Evolutionary conservation across 2,888 invertebrate species (phyloP).

Genomic region (Eustalomyia histrio): DNA sequence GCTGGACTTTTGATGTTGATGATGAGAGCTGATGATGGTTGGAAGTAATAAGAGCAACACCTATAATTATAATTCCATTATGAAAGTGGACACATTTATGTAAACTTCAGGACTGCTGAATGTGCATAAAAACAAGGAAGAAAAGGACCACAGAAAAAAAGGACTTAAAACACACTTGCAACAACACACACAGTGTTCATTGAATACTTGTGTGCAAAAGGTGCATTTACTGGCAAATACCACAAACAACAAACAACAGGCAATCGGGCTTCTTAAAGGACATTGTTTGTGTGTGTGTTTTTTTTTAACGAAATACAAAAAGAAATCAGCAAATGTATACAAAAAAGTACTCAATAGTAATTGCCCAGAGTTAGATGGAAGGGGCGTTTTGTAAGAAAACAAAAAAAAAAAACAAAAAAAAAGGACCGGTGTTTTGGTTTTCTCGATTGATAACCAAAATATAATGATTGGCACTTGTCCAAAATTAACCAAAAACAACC

Average conservation of each 20-base stretch:
- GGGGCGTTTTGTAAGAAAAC: slow-evolving; percentile 55
- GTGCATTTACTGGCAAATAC: slow-evolving; percentile 48
- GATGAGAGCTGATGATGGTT: slow-evolving; percentile 59
- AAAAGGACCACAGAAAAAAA: slow-evolving; percentile 45
- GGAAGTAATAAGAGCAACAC: slow-evolving; percentile 70
- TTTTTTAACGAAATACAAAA: not conserved
- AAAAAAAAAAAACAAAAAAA: too few species aligned
- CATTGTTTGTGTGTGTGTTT: not conserved
- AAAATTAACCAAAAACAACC: slow-evolving; percentile 13
- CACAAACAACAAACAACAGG: slow-evolving; percentile 17
- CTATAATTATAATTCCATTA: slow-evolving; percentile 78
- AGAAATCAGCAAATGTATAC: slow-evolving; percentile 56
- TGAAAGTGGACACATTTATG: slow-evolving; percentile 65
- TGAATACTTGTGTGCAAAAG: slow-evolving; percentile 43
- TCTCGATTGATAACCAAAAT: slow-evolving; percentile 49
- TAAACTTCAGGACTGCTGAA: slow-evolving; percentile 30
- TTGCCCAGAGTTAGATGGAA: slow-evolving; percentile 56
- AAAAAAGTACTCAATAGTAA: slow-evolving; percentile 45
- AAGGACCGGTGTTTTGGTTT: slow-evolving; percentile 62
- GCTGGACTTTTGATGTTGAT: slow-evolving; percentile 66
- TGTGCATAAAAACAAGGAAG: slow-evolving; percentile 16
- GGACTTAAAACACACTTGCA: slow-evolving; percentile 15
- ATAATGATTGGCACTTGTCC: slow-evolving; percentile 64
- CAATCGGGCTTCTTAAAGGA: slow-evolving; percentile 30
- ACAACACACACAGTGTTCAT: slow-evolving; percentile 27